Base-by-base conservation (phyloP, 2,797 vertebrate genomes). In the Pseudochaenichthys georgianus region DNA sequence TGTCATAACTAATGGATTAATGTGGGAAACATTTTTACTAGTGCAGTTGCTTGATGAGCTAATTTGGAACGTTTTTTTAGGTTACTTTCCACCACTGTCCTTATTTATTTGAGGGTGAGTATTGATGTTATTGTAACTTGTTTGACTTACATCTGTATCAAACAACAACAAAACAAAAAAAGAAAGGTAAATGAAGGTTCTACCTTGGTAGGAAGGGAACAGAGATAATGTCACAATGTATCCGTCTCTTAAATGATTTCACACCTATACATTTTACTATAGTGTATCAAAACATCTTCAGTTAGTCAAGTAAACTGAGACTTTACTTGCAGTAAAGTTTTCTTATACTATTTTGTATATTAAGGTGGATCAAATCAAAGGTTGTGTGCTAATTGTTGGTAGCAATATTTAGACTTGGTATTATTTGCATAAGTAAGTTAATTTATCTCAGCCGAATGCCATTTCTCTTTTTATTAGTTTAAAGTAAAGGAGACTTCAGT, bases 401-500 rank as follows among this genome's bases (percentile, higher is more conserved):
- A 63, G 1, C 12, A 21, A 71, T 53, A 51, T n/a, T 28, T 17
- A 17, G 6, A 34, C 13, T 2, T 42, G 2, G 31, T 16, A n/a
- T 64, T 74, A 62, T 28, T 28, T 28, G 61, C 51, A 17, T 16
- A 76, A 48, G 19, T 28, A 13, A 47, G 46, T 46, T 63, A 61
- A 73, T 75, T 87, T 75, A 89, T 76, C 70, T 88, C 83, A 82
- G 54, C 52, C 3, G 9, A 0, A 63, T 42, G 64, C 47, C 2
- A 16, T 50, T 13, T 38, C 8, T 38, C 34, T 75, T 61, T 28
- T 63, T 60, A 72, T 83, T 70, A 68, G 60, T 83, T 82, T 82
- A 12, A 80, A 31, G 41, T 82, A 12, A 80, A 31, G 41, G 42
- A 85, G 77, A 5, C 75, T 50, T 88, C 78, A 78, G 75, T 89